Evolutionary conservation across 2,113 vertebrate genomes (phyloP).

Genomic region (Pachycephala philippinensis): DNA sequence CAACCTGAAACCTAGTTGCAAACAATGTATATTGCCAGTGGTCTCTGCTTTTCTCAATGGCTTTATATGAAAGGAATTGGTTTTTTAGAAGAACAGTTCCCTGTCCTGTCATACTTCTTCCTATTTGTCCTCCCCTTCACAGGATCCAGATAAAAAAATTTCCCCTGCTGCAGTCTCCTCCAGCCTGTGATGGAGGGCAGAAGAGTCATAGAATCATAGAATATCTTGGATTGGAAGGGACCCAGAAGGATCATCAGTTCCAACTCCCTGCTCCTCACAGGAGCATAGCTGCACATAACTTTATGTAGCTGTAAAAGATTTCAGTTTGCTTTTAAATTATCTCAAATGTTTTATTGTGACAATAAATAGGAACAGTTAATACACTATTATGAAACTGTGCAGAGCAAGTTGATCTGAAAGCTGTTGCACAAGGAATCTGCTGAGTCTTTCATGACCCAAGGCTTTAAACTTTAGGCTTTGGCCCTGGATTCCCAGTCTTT

Average conservation of each 20-base stretch:
- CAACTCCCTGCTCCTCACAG: background rate
- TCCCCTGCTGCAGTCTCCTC: background rate
- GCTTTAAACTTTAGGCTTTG: background rate
- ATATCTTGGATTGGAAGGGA: background rate
- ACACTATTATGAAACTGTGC: background rate
- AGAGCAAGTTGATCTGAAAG: background rate
- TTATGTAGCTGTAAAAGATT: background rate
- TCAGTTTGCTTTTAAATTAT: background rate
- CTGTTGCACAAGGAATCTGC: background rate
- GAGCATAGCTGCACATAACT: background rate
- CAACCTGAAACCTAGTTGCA: background rate
- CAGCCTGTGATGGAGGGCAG: background rate
- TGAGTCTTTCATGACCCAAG: background rate
- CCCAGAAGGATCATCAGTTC: background rate
- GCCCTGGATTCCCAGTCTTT: background rate
- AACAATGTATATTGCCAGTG: background rate
- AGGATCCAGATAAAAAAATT: background rate
- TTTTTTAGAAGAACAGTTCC: background rate
- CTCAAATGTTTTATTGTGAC: background rate
- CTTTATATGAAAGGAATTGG: background rate
- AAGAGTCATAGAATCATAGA: background rate
- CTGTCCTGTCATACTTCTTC: background rate
- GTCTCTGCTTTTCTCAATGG: background rate
- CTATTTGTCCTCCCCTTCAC: background rate
- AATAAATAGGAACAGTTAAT: background rate